Evolutionary conservation across 2,113 vertebrate species (phyloP).

Genomic region (Zosterops japonicus): DNA sequence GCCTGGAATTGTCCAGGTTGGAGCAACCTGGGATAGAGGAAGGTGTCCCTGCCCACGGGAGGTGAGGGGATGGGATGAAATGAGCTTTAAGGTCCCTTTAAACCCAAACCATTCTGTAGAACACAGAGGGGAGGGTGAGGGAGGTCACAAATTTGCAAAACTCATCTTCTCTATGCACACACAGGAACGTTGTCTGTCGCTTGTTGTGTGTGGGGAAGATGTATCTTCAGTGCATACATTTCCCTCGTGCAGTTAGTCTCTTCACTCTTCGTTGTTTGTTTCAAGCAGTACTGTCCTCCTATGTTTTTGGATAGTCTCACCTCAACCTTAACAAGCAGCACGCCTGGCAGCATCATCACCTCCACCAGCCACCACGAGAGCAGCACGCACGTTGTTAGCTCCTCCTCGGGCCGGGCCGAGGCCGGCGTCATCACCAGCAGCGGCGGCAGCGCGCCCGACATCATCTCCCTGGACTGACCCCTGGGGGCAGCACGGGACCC

Average conservation of each 20-base stretch:
- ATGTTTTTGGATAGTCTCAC: conserved; percentile 96
- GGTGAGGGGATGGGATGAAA: not conserved
- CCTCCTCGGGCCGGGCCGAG: conserved; percentile 81
- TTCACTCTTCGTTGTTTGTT: conserved; percentile 81
- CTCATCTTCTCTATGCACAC: accelerated
- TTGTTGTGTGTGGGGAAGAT: not conserved
- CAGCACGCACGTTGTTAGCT: conserved; percentile 74
- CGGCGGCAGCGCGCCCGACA: conserved; percentile 79
- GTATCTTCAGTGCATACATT: conserved; percentile 20
- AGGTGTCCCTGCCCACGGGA: not conserved
- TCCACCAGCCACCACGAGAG: conserved; percentile 79
- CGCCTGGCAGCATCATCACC: conserved; percentile 81
- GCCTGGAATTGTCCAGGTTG: not conserved
- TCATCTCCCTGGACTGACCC: conserved; percentile 91
- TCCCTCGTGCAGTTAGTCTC: conserved; percentile 60
- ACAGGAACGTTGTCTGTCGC: accelerated
- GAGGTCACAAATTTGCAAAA: not conserved
- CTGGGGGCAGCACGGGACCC: not conserved
- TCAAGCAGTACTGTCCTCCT: conserved; percentile 93
- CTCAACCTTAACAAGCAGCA: conserved; percentile 84
- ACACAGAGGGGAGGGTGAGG: not conserved
- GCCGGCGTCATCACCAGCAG: conserved; percentile 80
- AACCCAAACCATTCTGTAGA: not conserved
- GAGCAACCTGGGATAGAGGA: not conserved
- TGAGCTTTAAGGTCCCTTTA: not conserved